Conservation (phyloP, 2,113 vertebrate genomes). For the Otus sunia region DNA sequence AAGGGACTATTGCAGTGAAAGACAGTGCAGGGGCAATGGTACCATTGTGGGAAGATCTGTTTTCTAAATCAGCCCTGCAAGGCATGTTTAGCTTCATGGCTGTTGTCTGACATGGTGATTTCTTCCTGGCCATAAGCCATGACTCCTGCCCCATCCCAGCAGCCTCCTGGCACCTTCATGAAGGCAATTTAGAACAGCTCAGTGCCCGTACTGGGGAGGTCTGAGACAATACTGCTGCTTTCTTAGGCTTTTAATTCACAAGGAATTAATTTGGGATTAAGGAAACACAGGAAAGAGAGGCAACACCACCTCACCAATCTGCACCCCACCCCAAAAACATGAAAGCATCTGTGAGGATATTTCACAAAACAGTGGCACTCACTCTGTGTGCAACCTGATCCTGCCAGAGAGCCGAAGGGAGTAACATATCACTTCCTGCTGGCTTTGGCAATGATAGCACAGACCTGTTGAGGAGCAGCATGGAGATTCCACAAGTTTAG, state of each 20-base stretch:
- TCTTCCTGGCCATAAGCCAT: neutral
- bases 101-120: neutral
- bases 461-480: neutral
- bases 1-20: neutral
- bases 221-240: neutral
- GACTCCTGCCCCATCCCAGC: neutral
- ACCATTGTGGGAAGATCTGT: neutral
- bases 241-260: neutral
- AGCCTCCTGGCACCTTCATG: neutral
- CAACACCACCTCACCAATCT: neutral
- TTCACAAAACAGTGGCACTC: neutral
- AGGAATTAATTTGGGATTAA: neutral
- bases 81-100: neutral
- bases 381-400: neutral
- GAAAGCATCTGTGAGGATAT: neutral
- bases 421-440: neutral
- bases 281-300: neutral
- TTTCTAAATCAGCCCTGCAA: neutral
- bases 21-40: neutral
- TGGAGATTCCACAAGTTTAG: neutral
- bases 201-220: accelerated
- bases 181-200: neutral
- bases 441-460: neutral
- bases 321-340: neutral
- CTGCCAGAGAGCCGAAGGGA: neutral